Percentiles rank a stretch among this genome's conserved stretches.
Conservation (phyloP, 92 coral and sea anemone genomes). For the Porites divaricata region DNA sequence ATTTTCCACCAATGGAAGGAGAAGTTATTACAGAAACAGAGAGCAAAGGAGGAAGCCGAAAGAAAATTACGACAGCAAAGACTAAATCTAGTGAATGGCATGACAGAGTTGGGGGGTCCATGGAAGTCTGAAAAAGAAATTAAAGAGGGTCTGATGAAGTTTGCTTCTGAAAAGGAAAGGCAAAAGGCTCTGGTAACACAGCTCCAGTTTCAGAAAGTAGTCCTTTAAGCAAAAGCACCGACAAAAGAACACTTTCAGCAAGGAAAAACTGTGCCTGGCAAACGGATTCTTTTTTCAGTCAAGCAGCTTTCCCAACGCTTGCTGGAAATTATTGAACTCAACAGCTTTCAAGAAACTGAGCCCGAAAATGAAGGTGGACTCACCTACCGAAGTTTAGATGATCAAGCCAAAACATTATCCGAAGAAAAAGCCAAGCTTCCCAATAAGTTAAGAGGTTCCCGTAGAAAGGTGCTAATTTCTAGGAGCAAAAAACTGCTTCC, state of each 20-base stretch:
- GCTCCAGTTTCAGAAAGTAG: constrained; percentile 21
- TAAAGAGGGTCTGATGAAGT: constrained; percentile 26
- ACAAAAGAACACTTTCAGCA: constrained; percentile 52
- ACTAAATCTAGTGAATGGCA: constrained; percentile 20
- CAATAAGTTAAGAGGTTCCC: neutral
- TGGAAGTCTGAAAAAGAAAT: constrained; percentile 40
- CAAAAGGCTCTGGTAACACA: constrained; percentile 20
- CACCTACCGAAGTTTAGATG: constrained; percentile 22
- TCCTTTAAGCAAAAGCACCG: constrained; percentile 32
- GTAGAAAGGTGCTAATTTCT: constrained; percentile 11
- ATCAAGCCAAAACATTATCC: constrained; percentile 27
- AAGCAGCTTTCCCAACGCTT: constrained; percentile 36
- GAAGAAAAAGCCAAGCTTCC: constrained; percentile 47
- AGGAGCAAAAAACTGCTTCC: constrained; percentile 25
- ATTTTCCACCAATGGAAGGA: constrained; percentile 44
- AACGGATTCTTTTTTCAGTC: constrained; percentile 33
- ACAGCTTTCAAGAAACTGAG: constrained; percentile 26
- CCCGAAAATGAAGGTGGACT: neutral
- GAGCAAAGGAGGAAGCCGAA: constrained; percentile 41
- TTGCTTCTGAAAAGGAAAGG: constrained; percentile 29
- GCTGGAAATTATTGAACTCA: constrained; percentile 19
- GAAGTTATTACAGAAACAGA: constrained; percentile 46
- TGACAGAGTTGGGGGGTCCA: constrained; percentile 35
- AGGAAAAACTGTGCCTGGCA: constrained; percentile 41
- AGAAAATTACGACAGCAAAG: constrained; percentile 35